phyloP scores from a whole-genome alignment of 2,888 invertebrate genomes.

The Toxonevra muliebris region DNA sequence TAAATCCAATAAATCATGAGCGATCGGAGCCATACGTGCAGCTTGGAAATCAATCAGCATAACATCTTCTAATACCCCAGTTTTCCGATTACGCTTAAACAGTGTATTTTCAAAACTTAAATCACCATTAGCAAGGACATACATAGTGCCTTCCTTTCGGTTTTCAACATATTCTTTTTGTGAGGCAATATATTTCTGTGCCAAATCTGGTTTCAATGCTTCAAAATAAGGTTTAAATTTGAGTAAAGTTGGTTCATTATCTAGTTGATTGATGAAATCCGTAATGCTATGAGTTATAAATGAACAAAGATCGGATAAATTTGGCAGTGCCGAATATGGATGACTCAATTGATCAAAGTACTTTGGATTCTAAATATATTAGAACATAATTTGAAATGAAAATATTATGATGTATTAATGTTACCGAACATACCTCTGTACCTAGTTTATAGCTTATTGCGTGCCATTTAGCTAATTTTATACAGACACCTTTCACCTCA shows the following conservation, averaged over 20 bases:
- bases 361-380: conserved; percentile 18
- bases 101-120: conserved; percentile 51
- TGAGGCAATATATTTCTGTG: conserved; percentile 23
- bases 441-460: conserved; percentile 37
- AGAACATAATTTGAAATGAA: not conserved
- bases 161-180: conserved; percentile 42
- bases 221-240: conserved; percentile 45
- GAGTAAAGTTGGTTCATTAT: conserved; percentile 32
- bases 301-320: conserved; percentile 1
- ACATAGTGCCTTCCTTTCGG: conserved; percentile 35
- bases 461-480: conserved; percentile 41
- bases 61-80: conserved; percentile 38
- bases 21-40: conserved; percentile 45
- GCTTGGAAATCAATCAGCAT: conserved; percentile 52
- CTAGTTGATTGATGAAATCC: conserved; percentile 39
- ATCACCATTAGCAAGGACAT: conserved; percentile 53
- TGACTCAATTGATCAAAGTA: conserved; percentile 27
- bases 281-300: not conserved
- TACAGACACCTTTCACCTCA: conserved; percentile 37
- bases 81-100: conserved; percentile 39
- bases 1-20: conserved; percentile 46
- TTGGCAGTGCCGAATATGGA: conserved; percentile 10
- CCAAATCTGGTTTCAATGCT: conserved; percentile 25
- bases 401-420: not conserved
- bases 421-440: conserved; percentile 28